phyloP scores from a whole-genome alignment of 2,113 vertebrate species.

The Himantopus leucocephalus region DNA sequence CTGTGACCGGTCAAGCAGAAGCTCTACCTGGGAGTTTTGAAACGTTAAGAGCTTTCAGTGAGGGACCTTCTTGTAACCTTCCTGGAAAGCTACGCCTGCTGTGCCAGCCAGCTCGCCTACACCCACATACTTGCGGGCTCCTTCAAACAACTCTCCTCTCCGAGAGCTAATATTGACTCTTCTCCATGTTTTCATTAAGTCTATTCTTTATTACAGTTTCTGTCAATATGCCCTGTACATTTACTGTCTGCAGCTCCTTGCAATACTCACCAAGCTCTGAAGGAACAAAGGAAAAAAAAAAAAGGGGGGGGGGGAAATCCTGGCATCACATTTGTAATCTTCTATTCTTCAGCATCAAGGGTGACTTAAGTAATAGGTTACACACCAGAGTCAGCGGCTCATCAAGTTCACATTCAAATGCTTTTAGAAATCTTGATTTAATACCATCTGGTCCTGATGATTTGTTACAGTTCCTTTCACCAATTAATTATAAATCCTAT shows the following conservation, averaged over 20 bases:
- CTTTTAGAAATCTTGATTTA: slow-evolving; percentile 61
- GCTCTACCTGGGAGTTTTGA: not conserved
- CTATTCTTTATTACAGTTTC: slow-evolving; percentile 54
- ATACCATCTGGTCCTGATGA: slow-evolving; percentile 47
- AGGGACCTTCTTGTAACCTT: not conserved
- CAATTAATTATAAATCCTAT: slow-evolving; percentile 63
- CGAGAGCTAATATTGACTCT: slow-evolving; percentile 58
- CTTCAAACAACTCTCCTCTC: slow-evolving; percentile 40
- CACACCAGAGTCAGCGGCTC: slow-evolving; percentile 22
- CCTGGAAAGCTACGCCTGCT: not conserved
- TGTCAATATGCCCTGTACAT: slow-evolving; percentile 20
- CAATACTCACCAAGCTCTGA: not conserved
- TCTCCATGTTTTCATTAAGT: slow-evolving; percentile 28
- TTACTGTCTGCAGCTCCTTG: slow-evolving; percentile 1
- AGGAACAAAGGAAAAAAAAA: not conserved
- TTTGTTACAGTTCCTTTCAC: slow-evolving; percentile 50
- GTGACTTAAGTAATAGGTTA: slow-evolving; percentile 51
- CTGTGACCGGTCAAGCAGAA: not conserved
- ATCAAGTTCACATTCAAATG: slow-evolving; percentile 63
- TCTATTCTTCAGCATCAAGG: slow-evolving; percentile 12
- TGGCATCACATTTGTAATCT: slow-evolving; percentile 16
- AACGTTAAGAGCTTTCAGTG: not conserved
- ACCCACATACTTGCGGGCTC: not conserved
- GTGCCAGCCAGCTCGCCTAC: not conserved
- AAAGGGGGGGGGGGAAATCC: too few relatives aligned